Evolutionary conservation across 2,888 invertebrate genomes (phyloP).

Genomic region (Zeuzera pyrina): DNA sequence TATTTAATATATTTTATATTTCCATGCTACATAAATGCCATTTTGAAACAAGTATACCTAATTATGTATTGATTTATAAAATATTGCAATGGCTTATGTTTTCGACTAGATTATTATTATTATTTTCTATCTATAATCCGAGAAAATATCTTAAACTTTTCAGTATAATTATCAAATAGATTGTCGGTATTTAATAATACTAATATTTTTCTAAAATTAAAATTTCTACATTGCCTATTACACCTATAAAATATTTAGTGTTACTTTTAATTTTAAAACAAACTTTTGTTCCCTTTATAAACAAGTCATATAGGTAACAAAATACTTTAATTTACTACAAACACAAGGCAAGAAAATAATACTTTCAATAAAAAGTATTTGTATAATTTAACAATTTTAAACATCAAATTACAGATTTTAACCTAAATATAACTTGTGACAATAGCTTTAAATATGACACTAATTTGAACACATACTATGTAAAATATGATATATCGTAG

Average conservation of each 20-base stretch:
- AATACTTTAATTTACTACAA: background rate
- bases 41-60: too few relatives aligned
- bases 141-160: too few relatives aligned
- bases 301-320: background rate
- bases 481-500: too few relatives aligned
- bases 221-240: conserved; percentile 48
- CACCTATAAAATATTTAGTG: conserved; percentile 2
- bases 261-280: background rate
- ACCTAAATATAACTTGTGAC: conserved; percentile 38
- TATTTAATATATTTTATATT: background rate
- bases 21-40: too few relatives aligned
- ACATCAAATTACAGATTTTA: conserved; percentile 7
- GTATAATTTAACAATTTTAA: conserved; percentile 6
- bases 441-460: conserved; percentile 62
- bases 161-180: too few relatives aligned
- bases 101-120: conserved; percentile 69
- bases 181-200: too few relatives aligned
- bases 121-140: too few relatives aligned
- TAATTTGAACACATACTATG: conserved; percentile 64
- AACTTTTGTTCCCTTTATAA: background rate
- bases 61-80: conserved; percentile 32
- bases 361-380: conserved; percentile 7
- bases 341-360: conserved; percentile 1
- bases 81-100: conserved; percentile 70
- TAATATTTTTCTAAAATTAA: conserved; percentile 38